Base-by-base conservation (phyloP, 2,113 vertebrate species). In the Brachionichthys hirsutus region DNA sequence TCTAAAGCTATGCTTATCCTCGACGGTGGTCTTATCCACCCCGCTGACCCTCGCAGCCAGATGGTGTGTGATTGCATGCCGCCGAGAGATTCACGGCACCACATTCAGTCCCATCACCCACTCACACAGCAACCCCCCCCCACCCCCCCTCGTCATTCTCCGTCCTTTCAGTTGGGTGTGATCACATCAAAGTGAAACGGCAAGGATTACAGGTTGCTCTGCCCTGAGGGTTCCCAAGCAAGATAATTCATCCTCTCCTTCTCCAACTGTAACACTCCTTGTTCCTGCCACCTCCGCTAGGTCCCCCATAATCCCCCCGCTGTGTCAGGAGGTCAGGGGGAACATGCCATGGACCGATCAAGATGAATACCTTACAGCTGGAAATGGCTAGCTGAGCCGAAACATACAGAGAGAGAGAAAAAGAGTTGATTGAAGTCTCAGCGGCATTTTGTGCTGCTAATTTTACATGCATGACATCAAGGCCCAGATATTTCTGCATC, bases 151-250 rank as follows among this genome's bases (percentile, higher is more conserved):
- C 56, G 46, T 48, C 45, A 48, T 50, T 50, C 76, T 67, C 62
- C 55, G n/a, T 65, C 20, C 73, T 70, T 62, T 78, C 61, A 75
- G 75, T 64, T 74, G 60, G 59, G 59, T 73, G 81, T 73, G 78
- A 87, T 78, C 74, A 87, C 86, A 82, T 87, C 83, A 83, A 88
- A 87, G 85, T 66, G 30, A 74, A 75, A 79, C 66, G 54, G 62
- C 43, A 63, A 66, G 83, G 86, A 85, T 88, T 85, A 88, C 69
- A 67, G 74, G 66, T 82, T 70, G 24, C 52, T 81, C 40, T 73
- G 72, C 54, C 78, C 55, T 54, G 12, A 58, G 75, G 77, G 62
- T 73, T 78, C 70, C 58, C 70, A 75, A 68, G 77, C 34, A 49
- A 47, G 42, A 62, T 50, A 52, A 10, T 36, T 36, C 45, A 24